Conservation (phyloP, 2,888 invertebrate species). For the Cataglyphis albicans region DNA sequence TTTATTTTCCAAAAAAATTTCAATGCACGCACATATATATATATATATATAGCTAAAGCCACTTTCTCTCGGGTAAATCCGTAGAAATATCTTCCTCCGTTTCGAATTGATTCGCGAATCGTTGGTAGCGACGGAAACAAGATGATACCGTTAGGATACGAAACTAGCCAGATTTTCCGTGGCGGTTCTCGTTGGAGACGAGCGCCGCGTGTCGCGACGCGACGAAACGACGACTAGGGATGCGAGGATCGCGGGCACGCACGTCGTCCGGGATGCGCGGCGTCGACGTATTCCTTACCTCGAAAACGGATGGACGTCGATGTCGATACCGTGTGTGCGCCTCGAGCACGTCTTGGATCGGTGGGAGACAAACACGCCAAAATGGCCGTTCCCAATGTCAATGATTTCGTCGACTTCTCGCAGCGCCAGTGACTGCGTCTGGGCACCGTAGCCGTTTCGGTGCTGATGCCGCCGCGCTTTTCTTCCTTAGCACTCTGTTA, state of each 20-base stretch:
- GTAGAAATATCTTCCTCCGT: not conserved
- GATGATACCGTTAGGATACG: not conserved
- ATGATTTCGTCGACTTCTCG: slow-evolving; percentile 75
- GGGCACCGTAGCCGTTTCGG: slow-evolving; percentile 34
- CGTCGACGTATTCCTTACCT: slow-evolving; percentile 76
- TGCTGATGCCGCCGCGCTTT: slow-evolving; percentile 25
- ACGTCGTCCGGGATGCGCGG: not conserved
- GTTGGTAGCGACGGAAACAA: not conserved
- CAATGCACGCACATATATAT: not conserved
- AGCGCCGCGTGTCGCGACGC: not conserved
- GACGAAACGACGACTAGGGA: not conserved
- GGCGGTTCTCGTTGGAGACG: not conserved
- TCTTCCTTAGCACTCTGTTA: slow-evolving; percentile 56
- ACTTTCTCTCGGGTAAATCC: not conserved
- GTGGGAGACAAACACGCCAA: slow-evolving; percentile 83
- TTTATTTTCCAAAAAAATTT: not conserved
- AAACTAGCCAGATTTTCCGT: not conserved
- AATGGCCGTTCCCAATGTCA: slow-evolving; percentile 87
- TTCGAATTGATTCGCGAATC: not conserved
- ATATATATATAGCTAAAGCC: not conserved
- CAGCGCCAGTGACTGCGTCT: slow-evolving; percentile 51
- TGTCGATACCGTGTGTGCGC: slow-evolving; percentile 79
- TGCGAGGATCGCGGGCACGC: not conserved
- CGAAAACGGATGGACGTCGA: slow-evolving; percentile 83
- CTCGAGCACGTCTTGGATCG: slow-evolving; percentile 78